These are phyloP conservation scores for Stenoptilia bipunctidactyla DNA, from an alignment of 2,888 invertebrate species.

Conservation along the genomic window DNA sequence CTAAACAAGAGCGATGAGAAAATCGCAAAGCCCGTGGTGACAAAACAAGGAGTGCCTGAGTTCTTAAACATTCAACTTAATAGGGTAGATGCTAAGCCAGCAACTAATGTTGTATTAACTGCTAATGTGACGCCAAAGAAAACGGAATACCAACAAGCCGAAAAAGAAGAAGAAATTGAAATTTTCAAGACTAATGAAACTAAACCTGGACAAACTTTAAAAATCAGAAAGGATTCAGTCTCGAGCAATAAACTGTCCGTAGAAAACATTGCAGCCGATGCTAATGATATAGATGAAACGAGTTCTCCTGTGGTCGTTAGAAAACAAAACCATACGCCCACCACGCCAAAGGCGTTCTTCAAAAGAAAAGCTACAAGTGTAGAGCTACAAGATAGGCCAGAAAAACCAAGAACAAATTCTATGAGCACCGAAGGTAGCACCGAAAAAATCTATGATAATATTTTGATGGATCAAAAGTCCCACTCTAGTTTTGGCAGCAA, in stretches of 20 bases:
- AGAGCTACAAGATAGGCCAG: constrained; percentile 57
- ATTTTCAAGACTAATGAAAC: constrained; percentile 30
- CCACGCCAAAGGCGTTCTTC: constrained; percentile 58
- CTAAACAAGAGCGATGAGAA: constrained; percentile 49
- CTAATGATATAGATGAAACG: constrained; percentile 35
- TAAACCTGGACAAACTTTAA: constrained; percentile 23
- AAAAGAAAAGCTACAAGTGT: constrained; percentile 70
- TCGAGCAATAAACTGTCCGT: constrained; percentile 26
- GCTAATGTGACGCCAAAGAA: constrained; percentile 71
- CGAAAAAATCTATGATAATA: constrained; percentile 56
- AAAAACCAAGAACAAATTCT: constrained; percentile 48
- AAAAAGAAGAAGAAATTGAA: constrained; percentile 40
- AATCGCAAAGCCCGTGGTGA: constrained; percentile 28
- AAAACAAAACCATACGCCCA: constrained; percentile 38
- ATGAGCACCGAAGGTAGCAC: constrained; percentile 53
- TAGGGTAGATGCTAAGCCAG: constrained; percentile 74
- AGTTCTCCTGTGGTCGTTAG: constrained; percentile 28
- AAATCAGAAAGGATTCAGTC: constrained; percentile 31
- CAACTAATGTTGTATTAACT: constrained; percentile 75
- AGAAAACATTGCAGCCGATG: constrained; percentile 26
- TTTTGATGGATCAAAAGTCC: constrained; percentile 57
- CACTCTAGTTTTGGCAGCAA: constrained; percentile 64
- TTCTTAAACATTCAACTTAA: constrained; percentile 79
- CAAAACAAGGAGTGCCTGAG: constrained; percentile 69
- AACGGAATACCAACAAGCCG: constrained; percentile 42